phyloP scores from a whole-genome alignment of 2,113 vertebrate genomes.

The Bufo bufo region DNA sequence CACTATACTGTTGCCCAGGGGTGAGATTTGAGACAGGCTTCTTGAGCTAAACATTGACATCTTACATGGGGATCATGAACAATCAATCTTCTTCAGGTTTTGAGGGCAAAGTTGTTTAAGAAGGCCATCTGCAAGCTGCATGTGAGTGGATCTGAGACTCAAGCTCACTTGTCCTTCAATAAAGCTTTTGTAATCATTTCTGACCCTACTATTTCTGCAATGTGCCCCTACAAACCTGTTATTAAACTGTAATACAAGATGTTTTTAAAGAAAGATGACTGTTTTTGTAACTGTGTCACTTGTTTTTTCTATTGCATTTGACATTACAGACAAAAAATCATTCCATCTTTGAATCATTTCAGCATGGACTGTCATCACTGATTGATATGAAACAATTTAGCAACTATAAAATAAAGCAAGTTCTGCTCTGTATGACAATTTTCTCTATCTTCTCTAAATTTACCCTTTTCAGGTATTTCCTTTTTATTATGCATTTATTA shows the following conservation, averaged over 20 bases:
- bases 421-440: background rate
- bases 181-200: constrained; percentile 64
- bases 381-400: background rate
- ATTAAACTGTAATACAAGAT: constrained; percentile 42
- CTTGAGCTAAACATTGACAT: constrained; percentile 63
- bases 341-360: background rate
- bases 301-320: constrained; percentile 32
- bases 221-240: constrained; percentile 52
- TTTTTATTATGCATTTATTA: no score
- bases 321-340: constrained; percentile 28
- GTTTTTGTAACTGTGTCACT: constrained; percentile 23
- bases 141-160: constrained; percentile 64
- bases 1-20: constrained; percentile 67
- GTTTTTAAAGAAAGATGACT: constrained; percentile 22
- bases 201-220: constrained; percentile 61
- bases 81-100: constrained; percentile 72
- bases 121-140: constrained; percentile 66
- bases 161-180: constrained; percentile 63
- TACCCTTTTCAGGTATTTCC: no score
- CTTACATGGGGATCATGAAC: constrained; percentile 67
- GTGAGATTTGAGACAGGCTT: constrained; percentile 70
- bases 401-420: background rate
- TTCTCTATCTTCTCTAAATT: no score
- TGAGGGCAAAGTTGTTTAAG: constrained; percentile 66
- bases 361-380: background rate